Evolutionary conservation across 2,113 vertebrate genomes (phyloP), one percentile per base, ranked within the genome.

Genomic region (Gobio gobio): DNA sequence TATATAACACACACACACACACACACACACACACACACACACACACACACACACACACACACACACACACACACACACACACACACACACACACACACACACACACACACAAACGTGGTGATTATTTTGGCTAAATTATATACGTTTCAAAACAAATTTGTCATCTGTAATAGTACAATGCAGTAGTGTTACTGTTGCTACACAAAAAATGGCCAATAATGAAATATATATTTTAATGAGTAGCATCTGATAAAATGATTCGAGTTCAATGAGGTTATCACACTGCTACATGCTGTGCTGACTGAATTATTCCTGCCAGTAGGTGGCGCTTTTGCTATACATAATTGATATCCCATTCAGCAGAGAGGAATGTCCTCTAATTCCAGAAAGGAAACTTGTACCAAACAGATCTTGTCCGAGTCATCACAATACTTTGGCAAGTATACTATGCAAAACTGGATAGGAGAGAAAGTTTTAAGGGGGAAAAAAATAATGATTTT

Each of bases 291-390:
- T 33, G 66, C 33, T 29, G n/a, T 10, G 36, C 49, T 61, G 64
- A 59, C 84, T 56, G 26, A 85, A 58, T 85, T 54, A 0, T 51
- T 85, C 89, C 1, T 20, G 89, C 92, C 97, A 95, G 96, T 94
- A 96, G 97, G 97, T 95, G 98, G 96, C 96, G 96, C 97, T 94
- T 96, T 95, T 95, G 96, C 94, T 94, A 97, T 98, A 94, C 91
- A 95, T 94, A 94, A 97, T 95, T 93, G 89, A 92, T 91, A 90
- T 78, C 7, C 54, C 29, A 83, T 80, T 83, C 86, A 74, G 61
- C 86, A 78, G 80, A 78, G 88, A 91, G 83, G 89, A 78, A 89
- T 86, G 89, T 86, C 61, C 86, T 90, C 83, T 75, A 24, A 81
- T 89, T 89, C 83, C 90, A 89, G 86, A 87, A 88, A 89, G 89